Percentiles rank a stretch among this genome's conserved stretches.
Evolutionary conservation across 1,140 invertebrate species (phyloP).

Genomic region (Heliothis subflexa): DNA sequence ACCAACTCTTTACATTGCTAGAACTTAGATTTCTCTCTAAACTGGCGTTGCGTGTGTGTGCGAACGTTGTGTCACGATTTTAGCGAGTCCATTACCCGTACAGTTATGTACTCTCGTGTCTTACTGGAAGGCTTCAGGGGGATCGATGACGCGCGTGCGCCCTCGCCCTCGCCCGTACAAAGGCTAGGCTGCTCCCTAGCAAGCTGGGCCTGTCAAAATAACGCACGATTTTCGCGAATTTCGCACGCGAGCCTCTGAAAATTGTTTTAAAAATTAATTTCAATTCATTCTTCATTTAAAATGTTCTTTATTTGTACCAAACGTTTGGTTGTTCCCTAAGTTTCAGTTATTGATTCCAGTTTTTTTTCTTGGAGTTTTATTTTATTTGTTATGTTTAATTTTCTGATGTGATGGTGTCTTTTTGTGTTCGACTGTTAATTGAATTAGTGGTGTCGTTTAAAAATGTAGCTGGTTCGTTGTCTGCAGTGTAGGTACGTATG

Average conservation of each 20-base stretch:
- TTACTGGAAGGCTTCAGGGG: conserved; percentile 57
- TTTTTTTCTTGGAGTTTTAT: conserved; percentile 44
- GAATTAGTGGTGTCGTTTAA: conserved; percentile 61
- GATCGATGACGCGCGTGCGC: conserved; percentile 80
- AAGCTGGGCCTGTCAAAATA: conserved; percentile 75
- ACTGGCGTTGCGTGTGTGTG: conserved; percentile 8
- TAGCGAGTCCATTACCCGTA: background rate
- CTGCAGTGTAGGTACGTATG: conserved; percentile 59
- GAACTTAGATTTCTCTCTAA: background rate
- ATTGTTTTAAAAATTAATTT: conserved; percentile 42
- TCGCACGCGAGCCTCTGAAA: conserved; percentile 50
- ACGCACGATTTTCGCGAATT: conserved; percentile 66
- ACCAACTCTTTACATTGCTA: background rate
- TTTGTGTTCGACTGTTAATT: conserved; percentile 58
- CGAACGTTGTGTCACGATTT: conserved; percentile 6
- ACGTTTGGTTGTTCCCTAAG: background rate
- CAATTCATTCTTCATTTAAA: background rate
- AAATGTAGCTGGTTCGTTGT: conserved; percentile 68
- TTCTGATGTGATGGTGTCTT: conserved; percentile 55
- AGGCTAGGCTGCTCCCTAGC: conserved; percentile 69
- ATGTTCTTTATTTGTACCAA: conserved; percentile 6
- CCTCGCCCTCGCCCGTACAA: conserved; percentile 65
- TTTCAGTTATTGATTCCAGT: conserved; percentile 28
- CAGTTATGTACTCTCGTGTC: conserved; percentile 32
- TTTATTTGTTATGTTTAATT: conserved; percentile 49